phyloP scores from a whole-genome alignment of 92 coral and sea anemone genomes.

The Ricordea florida region DNA sequence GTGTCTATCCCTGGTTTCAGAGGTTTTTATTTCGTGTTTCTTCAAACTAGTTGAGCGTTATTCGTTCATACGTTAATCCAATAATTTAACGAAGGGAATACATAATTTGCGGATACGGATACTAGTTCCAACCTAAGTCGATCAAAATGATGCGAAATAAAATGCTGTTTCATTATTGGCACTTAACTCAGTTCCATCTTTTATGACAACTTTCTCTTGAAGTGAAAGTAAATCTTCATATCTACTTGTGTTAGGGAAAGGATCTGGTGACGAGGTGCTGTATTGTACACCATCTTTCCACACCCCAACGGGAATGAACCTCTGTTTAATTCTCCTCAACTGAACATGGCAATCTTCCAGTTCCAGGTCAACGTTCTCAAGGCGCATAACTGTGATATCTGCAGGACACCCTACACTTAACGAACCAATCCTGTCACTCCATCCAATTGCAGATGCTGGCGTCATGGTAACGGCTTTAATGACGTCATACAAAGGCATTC shows the following conservation, averaged over 20 bases:
- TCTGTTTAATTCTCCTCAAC: slow-evolving; percentile 33
- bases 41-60: too few relatives aligned
- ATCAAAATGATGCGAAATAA: too few relatives aligned
- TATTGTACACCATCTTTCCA: slow-evolving; percentile 69
- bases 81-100: too few relatives aligned
- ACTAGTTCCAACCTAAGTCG: too few relatives aligned
- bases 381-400: slow-evolving; percentile 67
- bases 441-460: slow-evolving; percentile 82
- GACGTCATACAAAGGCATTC: slow-evolving; percentile 82
- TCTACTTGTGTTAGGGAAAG: slow-evolving; percentile 35
- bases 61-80: too few relatives aligned
- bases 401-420: slow-evolving; percentile 51
- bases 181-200: too few relatives aligned
- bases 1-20: too few relatives aligned
- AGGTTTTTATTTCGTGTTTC: too few relatives aligned
- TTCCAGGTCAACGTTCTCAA: slow-evolving; percentile 53
- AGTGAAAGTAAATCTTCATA: neutral
- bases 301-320: slow-evolving; percentile 73
- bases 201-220: neutral
- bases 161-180: too few relatives aligned
- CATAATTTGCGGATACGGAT: too few relatives aligned
- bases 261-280: slow-evolving; percentile 13
- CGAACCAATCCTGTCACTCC: slow-evolving; percentile 67
- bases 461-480: slow-evolving; percentile 74
- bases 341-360: slow-evolving; percentile 80